Evolutionary conservation across 2,113 vertebrate species (phyloP).

Genomic region (Channa maculata): DNA sequence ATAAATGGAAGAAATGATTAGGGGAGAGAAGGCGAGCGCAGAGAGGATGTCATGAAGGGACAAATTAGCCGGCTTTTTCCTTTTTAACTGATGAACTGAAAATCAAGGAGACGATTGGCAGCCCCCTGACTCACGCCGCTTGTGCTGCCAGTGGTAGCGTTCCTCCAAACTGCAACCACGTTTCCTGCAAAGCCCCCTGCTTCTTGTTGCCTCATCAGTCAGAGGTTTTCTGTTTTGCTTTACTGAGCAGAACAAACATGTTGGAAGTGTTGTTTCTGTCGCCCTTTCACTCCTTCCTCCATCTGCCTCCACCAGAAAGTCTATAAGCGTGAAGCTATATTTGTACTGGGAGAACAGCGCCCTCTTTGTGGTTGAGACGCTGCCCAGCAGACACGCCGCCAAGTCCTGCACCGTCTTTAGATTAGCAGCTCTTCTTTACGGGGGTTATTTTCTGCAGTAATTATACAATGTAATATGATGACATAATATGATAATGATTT

Average conservation of each 20-base stretch:
- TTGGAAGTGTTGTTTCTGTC: conserved; percentile 59
- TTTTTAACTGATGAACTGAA: conserved; percentile 27
- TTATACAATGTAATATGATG: conserved; percentile 43
- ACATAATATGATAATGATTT: conserved; percentile 55
- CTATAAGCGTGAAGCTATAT: conserved; percentile 14
- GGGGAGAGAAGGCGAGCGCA: conserved; percentile 11
- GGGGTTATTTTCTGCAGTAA: conserved; percentile 13
- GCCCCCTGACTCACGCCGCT: conserved; percentile 38
- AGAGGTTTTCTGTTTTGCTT: conserved; percentile 63
- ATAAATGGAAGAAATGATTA: conserved; percentile 51
- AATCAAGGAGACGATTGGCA: conserved; percentile 28
- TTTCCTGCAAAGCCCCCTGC: conserved; percentile 41
- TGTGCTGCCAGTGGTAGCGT: conserved; percentile 25
- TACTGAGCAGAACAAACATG: conserved; percentile 53
- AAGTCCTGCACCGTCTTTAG: conserved; percentile 8
- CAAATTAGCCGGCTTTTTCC: conserved; percentile 51
- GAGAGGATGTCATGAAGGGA: conserved; percentile 45
- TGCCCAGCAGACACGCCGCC: conserved; percentile 18
- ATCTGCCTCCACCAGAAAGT: conserved; percentile 56
- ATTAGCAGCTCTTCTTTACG: conserved; percentile 14
- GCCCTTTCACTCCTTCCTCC: conserved; percentile 55
- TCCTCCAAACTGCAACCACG: conserved; percentile 40
- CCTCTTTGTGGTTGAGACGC: conserved; percentile 40
- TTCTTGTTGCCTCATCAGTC: conserved; percentile 55
- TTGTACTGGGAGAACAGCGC: conserved; percentile 33